Base-by-base conservation (phyloP, 1,140 invertebrate genomes). In the Pachyrhynchus sulphureomaculatus region DNA sequence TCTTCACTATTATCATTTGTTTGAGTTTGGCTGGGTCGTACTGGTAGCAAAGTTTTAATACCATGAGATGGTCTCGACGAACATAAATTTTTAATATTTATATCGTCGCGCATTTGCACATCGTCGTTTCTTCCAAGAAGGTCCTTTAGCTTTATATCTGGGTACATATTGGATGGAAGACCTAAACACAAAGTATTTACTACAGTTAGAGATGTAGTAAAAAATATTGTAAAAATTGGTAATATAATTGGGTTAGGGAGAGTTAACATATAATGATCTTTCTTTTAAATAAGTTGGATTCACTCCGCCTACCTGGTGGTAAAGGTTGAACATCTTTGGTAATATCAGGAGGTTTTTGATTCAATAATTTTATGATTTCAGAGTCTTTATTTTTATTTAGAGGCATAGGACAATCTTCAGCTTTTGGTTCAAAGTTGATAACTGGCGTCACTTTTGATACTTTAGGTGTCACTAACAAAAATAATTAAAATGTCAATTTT, bases 21-120 rank as follows among this genome's bases (percentile, higher is more conserved):
- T 1, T 2, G 6, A 15, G 6, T 32, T 24, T 4, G 29, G 29
- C 9, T 45, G 10, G 55, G 42, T 9, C 39, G 48, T 12, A 82
- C 76, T 6, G 82, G 81, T 15, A 82, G 65, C 26, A 83, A 69
- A 3, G 81, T 83, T 72, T 83, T 83, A 8, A 61, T 61, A 23
- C 72, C 72, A 18, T 69, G 60, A 34, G 65, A 59, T 37, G 67
- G 64, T 51, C 69, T 62, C 24, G 65, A 66, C 2, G 61, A 55
- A 20, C 60, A 65, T 21, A 69, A 56, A 24, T 52, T 54, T 62
- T 67, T 66, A 23, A 71, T 54, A 56, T 70, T 70, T 1, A 67
- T 37, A 47, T 73, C 71, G 9, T 73, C 68, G 12, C 60, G 53
- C 42, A 68, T 70, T 1, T 71, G 67, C 20, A 73, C 64, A 12